Conservation (phyloP, 2,888 invertebrate genomes). For the Chydorus sphaericus region DNA sequence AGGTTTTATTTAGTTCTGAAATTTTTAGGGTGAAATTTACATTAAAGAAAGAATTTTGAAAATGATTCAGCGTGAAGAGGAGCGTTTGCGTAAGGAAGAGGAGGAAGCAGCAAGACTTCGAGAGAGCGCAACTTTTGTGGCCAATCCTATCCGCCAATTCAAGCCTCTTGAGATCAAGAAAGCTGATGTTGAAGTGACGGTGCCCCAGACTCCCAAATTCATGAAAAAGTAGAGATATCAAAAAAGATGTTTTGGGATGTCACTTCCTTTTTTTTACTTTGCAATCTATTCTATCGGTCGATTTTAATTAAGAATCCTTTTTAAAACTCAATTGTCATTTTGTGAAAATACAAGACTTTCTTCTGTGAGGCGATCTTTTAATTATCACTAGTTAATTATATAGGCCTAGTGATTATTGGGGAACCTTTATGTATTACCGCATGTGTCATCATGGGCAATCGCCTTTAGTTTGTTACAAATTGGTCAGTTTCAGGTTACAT, state of each 20-base stretch:
- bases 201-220: slow-evolving; percentile 35
- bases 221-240: not conserved
- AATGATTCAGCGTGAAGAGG: slow-evolving; percentile 14
- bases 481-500: no score
- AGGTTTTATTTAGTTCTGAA: no score
- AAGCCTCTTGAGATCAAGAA: slow-evolving; percentile 38
- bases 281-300: not conserved
- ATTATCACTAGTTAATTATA: no score
- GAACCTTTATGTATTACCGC: no score
- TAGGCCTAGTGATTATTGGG: no score
- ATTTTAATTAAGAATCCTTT: no score
- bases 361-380: no score
- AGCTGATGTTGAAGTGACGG: slow-evolving; percentile 38
- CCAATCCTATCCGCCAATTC: slow-evolving; percentile 42
- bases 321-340: not conserved
- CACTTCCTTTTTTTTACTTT: not conserved
- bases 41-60: not conserved
- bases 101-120: slow-evolving; percentile 38
- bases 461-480: no score
- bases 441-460: no score
- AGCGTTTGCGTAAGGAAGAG: slow-evolving; percentile 30
- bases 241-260: not conserved
- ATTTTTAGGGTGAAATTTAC: no score
- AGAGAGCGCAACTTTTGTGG: slow-evolving; percentile 37
- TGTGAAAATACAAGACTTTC: not conserved